Percentiles rank a stretch among this genome's conserved stretches.
Evolutionary conservation across 2,797 vertebrate species (phyloP).

Genomic region (Chiroxiphia lanceolata): DNA sequence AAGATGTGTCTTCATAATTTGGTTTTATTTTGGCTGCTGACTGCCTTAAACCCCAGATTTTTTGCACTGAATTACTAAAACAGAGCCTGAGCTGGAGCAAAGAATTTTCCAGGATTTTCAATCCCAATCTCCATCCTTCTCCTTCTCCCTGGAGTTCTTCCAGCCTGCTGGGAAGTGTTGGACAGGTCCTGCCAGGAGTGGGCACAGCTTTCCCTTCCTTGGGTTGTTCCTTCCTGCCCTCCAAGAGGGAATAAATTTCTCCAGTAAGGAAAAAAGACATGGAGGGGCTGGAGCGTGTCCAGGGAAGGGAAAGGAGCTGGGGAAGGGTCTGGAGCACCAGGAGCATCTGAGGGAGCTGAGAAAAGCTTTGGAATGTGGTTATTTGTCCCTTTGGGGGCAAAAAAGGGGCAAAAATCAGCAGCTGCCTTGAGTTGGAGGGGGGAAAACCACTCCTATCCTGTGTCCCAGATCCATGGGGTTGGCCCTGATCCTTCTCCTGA

Average conservation of each 20-base stretch:
- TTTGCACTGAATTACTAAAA: neutral
- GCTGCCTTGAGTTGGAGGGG: neutral
- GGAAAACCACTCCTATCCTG: neutral
- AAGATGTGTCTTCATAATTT: rapidly evolving
- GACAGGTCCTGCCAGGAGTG: rapidly evolving
- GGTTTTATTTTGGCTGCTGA: neutral
- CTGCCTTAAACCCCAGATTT: neutral
- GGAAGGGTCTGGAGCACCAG: neutral
- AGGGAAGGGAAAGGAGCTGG: neutral
- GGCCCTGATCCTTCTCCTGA: neutral
- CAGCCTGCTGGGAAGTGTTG: neutral
- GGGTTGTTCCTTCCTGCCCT: neutral
- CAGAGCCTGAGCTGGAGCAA: neutral
- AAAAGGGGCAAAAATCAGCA: neutral
- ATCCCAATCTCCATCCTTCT: rapidly evolving
- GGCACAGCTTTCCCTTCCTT: neutral
- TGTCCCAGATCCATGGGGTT: rapidly evolving
- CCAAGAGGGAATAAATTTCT: neutral
- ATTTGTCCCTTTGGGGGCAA: neutral
- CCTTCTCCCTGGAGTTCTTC: neutral
- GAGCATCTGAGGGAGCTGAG: neutral
- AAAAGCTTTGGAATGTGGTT: neutral
- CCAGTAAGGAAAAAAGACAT: too few relatives aligned
- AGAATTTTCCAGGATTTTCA: neutral
- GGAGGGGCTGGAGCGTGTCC: neutral